Conservation (phyloP, 2,113 vertebrate species). For the Albula glossodonta region DNA sequence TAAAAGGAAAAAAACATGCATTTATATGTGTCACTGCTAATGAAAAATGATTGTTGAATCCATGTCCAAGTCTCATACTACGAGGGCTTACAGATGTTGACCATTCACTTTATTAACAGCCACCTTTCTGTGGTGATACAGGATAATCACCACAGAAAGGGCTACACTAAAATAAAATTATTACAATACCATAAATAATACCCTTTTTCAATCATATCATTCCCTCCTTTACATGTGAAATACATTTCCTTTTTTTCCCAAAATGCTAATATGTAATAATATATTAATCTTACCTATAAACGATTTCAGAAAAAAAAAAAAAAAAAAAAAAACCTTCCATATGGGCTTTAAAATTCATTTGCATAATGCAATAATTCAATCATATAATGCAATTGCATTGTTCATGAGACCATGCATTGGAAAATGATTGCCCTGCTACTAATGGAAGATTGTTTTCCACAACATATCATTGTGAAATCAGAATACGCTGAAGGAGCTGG, state of each 20-base stretch:
- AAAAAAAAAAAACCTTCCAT: constrained; percentile 44
- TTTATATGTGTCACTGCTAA: neutral
- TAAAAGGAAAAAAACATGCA: neutral
- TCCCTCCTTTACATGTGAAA: constrained; percentile 12
- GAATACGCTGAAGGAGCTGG: constrained; percentile 46
- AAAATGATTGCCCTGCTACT: constrained; percentile 59
- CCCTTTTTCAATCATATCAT: constrained; percentile 18
- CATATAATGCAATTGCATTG: constrained; percentile 67
- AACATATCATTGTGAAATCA: constrained; percentile 60
- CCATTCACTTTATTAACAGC: neutral
- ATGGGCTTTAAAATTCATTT: constrained; percentile 58
- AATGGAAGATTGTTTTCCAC: constrained; percentile 57
- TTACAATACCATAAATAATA: neutral
- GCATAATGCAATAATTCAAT: constrained; percentile 67
- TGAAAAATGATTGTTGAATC: neutral
- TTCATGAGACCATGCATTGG: constrained; percentile 59
- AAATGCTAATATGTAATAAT: constrained; percentile 25
- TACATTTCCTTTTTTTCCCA: constrained; percentile 20
- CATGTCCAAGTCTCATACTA: neutral
- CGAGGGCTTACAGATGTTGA: neutral
- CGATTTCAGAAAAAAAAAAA: constrained; percentile 48
- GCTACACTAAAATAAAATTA: neutral
- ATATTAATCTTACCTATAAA: constrained; percentile 40
- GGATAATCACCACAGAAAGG: neutral
- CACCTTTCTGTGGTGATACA: neutral